Base-by-base conservation (phyloP, 2,797 vertebrate genomes). In the Pachyuromys duprasi region DNA sequence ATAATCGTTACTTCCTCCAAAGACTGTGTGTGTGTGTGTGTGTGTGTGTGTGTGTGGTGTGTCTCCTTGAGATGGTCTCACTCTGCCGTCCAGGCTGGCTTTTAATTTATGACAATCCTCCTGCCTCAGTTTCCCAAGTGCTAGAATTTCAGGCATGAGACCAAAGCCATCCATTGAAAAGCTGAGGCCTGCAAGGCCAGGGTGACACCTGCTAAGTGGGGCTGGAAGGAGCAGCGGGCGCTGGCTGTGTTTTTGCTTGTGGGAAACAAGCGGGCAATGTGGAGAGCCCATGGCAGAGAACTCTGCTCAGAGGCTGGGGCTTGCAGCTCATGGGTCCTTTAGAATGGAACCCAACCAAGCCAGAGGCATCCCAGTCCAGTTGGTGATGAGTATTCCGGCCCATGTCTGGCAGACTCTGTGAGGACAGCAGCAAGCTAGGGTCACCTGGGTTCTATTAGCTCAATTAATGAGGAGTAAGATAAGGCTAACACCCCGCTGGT, bases 391-490 rank as follows among this genome's bases (percentile, higher is more conserved):
- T 99, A 99, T 99, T 99, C 99, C 95, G 96, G 98, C 97, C 98
- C 99, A 99, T 98, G 99, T 95, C 98, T 98, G 98, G 99, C 97
- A 99, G 99, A 98, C 98, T 98, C 97, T 76, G 97, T 96, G 98
- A 98, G 98, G 98, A 98, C 97, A 98, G 98, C 98, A 97, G 98
- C 97, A 70, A 86, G 98, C 98, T 98, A 98, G 99, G 99, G 99
- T 99, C 99, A 98, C 97, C 78, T 97, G 98, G 99, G 99, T 99
- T 99, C 99, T 99, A 99, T 99, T 99, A 99, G 99, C 99, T 99
- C 99, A 99, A 99, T 99, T 99, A 99, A 99, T 99, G 99, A 99
- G 99, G 99, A 99, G 99, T 99, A 99, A 99, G 99, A 99, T 98
- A 99, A 98, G 98, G 99, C 99, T 99, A 99, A 99, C 99, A 98